Conservation (phyloP, 1,140 invertebrate species). For the Octopus sinensis region DNA sequence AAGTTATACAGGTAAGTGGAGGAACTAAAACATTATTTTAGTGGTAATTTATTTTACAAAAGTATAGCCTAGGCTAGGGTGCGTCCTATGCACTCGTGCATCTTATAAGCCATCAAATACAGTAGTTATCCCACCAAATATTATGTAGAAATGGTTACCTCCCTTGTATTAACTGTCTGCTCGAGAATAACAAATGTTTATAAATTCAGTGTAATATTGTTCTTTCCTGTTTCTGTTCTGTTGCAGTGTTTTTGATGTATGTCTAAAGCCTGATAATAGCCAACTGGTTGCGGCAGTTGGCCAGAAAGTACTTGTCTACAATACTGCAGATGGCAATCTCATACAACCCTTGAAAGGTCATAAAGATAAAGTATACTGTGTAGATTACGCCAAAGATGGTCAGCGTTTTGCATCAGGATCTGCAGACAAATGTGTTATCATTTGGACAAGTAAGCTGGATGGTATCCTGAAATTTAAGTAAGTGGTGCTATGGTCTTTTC, state of each 20-base stretch:
- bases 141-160: no score
- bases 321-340: conserved; percentile 83
- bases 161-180: no score
- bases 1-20: no score
- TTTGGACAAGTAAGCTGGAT: conserved; percentile 96
- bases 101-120: no score
- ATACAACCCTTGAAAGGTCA: conserved; percentile 83
- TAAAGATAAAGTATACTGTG: conserved; percentile 90
- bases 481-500: conserved; percentile 51
- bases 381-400: conserved; percentile 90
- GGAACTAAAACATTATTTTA: no score
- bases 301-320: conserved; percentile 88
- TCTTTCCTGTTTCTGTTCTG: conserved; percentile 40
- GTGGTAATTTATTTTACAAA: no score
- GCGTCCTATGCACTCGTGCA: no score
- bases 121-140: no score
- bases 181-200: no score
- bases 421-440: conserved; percentile 95
- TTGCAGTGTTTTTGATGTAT: conserved; percentile 87
- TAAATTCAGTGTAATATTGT: background rate
- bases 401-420: conserved; percentile 95
- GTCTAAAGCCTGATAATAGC: conserved; percentile 91
- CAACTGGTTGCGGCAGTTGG: conserved; percentile 92
- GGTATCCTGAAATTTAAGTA: conserved; percentile 95
- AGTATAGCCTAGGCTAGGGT: no score